Conservation (phyloP, 1,140 invertebrate species). For the Armadillidium nasatum region DNA sequence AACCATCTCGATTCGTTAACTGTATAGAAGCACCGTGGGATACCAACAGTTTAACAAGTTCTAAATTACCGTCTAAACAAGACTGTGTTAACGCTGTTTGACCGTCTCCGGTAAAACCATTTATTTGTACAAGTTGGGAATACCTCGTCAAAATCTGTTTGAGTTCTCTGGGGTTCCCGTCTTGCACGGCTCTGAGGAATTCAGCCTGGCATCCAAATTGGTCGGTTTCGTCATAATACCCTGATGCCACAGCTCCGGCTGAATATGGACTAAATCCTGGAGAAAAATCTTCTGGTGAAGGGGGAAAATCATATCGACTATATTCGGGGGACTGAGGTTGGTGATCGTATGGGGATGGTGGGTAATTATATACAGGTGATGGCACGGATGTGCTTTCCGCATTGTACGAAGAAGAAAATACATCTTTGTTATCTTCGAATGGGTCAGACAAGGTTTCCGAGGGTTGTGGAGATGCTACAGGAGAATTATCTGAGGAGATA, state of each 20-base stretch:
- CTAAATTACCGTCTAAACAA: conserved; percentile 54
- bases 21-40: conserved; percentile 54
- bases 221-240: conserved; percentile 33
- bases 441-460: conserved; percentile 33
- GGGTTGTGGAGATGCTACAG: conserved; percentile 34
- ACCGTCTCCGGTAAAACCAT: conserved; percentile 53
- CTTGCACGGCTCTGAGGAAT: conserved; percentile 37
- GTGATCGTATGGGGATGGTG: conserved; percentile 34
- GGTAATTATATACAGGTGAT: conserved; percentile 31
- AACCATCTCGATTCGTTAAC: conserved; percentile 55
- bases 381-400: conserved; percentile 31
- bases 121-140: conserved; percentile 46
- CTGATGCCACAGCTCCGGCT: conserved; percentile 1
- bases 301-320: background rate
- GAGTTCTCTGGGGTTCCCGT: conserved; percentile 38
- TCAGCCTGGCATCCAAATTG: conserved; percentile 40
- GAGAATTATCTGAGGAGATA: conserved; percentile 33
- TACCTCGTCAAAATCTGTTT: conserved; percentile 42
- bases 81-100: conserved; percentile 54
- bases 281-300: background rate
- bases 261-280: background rate
- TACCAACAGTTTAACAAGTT: conserved; percentile 55
- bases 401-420: conserved; percentile 39
- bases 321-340: conserved; percentile 17
- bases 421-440: conserved; percentile 38